Conservation (phyloP, 2,113 vertebrate species). For the Microtus pennsylvanicus region DNA sequence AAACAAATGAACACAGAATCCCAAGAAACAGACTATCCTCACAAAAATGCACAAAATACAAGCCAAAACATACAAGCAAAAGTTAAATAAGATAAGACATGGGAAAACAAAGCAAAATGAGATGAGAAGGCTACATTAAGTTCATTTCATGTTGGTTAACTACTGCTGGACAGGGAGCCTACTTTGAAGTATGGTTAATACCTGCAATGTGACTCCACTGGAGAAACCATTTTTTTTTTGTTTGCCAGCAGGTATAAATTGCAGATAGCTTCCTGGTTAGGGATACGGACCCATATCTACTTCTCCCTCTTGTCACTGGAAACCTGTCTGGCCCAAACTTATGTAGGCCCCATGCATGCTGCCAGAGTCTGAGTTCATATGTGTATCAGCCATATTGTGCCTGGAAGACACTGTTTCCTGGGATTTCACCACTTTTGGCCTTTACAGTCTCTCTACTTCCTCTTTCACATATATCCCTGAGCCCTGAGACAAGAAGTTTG, state of each 20-base stretch:
- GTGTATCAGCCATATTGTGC: background rate
- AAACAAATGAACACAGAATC: background rate
- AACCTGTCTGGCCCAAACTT: background rate
- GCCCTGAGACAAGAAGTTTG: background rate
- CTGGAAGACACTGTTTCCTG: background rate
- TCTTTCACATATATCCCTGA: background rate
- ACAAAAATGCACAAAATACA: background rate
- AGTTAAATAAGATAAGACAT: background rate
- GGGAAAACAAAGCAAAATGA: background rate
- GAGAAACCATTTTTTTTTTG: background rate
- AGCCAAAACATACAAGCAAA: background rate
- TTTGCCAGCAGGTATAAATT: background rate
- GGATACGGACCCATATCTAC: background rate
- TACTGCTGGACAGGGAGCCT: background rate
- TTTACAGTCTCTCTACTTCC: background rate
- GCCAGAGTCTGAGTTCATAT: background rate
- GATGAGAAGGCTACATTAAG: background rate
- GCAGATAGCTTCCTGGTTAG: background rate
- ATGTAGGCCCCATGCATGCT: background rate
- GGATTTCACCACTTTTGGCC: background rate
- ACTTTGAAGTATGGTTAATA: background rate
- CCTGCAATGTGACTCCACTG: background rate
- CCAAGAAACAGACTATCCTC: background rate
- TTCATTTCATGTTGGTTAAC: background rate
- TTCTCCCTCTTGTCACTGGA: background rate